Evolutionary conservation across 2,113 vertebrate species (phyloP), one percentile per base, ranked within the genome.

Genomic region (Saccopteryx bilineata): DNA sequence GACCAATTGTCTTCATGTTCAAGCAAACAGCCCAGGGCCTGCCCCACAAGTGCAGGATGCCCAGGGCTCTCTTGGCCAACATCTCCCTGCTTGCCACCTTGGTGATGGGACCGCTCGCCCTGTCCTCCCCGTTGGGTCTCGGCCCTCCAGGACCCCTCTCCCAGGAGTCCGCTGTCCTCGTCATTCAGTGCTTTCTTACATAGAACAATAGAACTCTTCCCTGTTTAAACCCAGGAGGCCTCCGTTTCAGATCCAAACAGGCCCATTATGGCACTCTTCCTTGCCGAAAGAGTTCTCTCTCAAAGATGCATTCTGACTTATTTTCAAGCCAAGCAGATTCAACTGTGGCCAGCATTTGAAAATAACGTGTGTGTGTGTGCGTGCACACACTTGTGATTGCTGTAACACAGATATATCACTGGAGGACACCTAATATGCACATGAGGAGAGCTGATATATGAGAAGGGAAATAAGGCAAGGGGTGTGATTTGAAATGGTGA

Each of bases 221-320:
- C 88, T 66, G 33, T 56, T 56, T 89, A 75, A 79, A 87, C 66
- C 69, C 68, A 58, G 65, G 28, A 66, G 39, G 52, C 33, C 61
- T 88, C 33, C 56, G 23, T 4, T 86, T 94, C 8, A 18, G 56
- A 61, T 68, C 91, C 79, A 82, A 58, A 69, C 58, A 28, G 14
- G 5, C 54, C 24, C 48, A 21, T 33, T 80, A 9, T 26, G 14
- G 72, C 26, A 10, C 31, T 79, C 65, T 65, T 69, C 14, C 56
- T 21, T 0, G 1, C 31, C 28, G 17, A 78, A 69, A 82, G 60
- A n/a, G 17, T 85, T 92, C 15, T 95, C 56, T 95, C 46, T 86
- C 50, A 48, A 83, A 92, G 28, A 66, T 33, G 72, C 26, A 10
- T 58, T 81, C n/a, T 92, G 81, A 87, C 69, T 94, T 89, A 61